Base-by-base conservation (phyloP, 1,140 invertebrate genomes). In the Drosophila neocordata region DNA sequence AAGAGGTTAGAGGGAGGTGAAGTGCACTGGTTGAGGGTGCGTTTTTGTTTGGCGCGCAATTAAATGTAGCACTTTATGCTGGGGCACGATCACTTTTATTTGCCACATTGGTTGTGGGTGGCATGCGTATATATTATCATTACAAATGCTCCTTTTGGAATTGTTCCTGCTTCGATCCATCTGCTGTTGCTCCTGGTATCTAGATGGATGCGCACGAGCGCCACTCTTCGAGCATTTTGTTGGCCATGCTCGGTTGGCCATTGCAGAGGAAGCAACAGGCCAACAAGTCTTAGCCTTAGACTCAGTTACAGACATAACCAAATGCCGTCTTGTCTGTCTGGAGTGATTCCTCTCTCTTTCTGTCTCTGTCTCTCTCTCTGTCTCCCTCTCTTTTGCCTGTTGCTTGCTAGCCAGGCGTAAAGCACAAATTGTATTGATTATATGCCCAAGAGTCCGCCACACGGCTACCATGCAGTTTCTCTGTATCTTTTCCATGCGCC, bases 341-440 rank as follows among this genome's bases (percentile, higher is more conserved):
- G 20, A 56, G 41, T 24, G 22, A 20, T 48, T 0, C 15, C 7
- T 18, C 34, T 35, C 18, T 31, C 31, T 51, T 18, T 38, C 24
- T 38, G 44, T 34, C 8, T n/a, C 34, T 38, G 7, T 22, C 6
- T 62, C 20, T 18, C 31, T 24, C 11, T 12, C 7, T 24, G n/a
- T 48, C n/a, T 18, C 0, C 9, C 3, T 31, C 44, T 57, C 72
- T 52, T 51, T 57, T 13, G 18, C 24, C 74, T 58, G 63, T 67
- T 24, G 20, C 38, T 15, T 44, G 41, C 61, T 59, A 66, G 44
- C 64, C 66, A 70, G 67, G 66, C 77, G 69, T 59, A 85, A 77
- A 69, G 77, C 81, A 78, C 77, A 87, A 81, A 69, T 81, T 87
- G 70, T 67, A 80, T 81, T 62, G 77, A 80, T 84, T 74, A 78